These are phyloP conservation scores for Dinocampus coccinellae DNA, from an alignment of 2,888 invertebrate genomes.

Conservation along the genomic window DNA sequence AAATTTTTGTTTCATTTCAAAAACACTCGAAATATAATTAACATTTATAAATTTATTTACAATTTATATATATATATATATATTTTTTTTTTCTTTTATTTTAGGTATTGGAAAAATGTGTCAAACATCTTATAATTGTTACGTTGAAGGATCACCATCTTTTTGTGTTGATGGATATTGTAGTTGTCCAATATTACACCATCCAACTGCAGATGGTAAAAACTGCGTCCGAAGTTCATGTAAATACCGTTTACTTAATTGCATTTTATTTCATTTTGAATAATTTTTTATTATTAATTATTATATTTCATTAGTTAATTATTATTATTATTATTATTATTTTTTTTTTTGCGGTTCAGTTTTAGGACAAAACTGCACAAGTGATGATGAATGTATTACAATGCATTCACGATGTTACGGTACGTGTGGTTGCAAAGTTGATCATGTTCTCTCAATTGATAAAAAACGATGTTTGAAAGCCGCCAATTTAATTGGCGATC, in stretches of 20 bases:
- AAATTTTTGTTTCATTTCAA: no score
- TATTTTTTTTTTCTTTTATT: not conserved
- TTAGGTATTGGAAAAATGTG: slow-evolving; percentile 63
- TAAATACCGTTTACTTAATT: no score
- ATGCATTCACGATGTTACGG: slow-evolving; percentile 60
- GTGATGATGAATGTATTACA: slow-evolving; percentile 63
- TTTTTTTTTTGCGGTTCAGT: slow-evolving; percentile 43
- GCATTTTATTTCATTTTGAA: not conserved
- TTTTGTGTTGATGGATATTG: slow-evolving; percentile 64
- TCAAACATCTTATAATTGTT: slow-evolving; percentile 63
- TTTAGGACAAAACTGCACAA: slow-evolving; percentile 58
- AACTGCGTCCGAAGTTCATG: slow-evolving; percentile 60
- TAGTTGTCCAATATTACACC: slow-evolving; percentile 60
- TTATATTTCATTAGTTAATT: no score
- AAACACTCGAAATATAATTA: no score
- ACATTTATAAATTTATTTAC: no score
- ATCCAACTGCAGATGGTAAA: slow-evolving; percentile 58
- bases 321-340: no score
- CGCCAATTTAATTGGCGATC: slow-evolving; percentile 59
- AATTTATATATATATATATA: no score
- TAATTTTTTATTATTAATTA: not conserved
- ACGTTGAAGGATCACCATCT: slow-evolving; percentile 55
- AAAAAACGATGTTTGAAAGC: slow-evolving; percentile 60
- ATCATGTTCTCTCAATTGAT: slow-evolving; percentile 58
- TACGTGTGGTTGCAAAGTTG: slow-evolving; percentile 61